These are phyloP conservation scores for Sarcophaga rosellei DNA, from an alignment of 2,888 invertebrate species.

Conservation along the genomic window DNA sequence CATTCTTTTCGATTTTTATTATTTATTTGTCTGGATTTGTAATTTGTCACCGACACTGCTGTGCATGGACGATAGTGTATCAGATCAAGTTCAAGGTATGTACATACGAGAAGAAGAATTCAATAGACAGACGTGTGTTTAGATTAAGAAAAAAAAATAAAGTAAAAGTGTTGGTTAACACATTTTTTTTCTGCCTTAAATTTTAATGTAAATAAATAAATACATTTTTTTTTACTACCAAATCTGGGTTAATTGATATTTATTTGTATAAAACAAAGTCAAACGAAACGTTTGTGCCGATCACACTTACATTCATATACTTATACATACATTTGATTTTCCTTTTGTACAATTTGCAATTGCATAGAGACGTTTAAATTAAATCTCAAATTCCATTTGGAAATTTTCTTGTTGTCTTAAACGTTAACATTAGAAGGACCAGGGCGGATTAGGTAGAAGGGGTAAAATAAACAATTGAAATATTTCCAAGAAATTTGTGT, in stretches of 20 bases:
- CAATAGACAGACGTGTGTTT: background rate
- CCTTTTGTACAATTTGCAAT: too few relatives aligned
- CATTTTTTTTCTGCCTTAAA: background rate
- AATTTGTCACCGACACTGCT: background rate
- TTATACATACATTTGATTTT: too few relatives aligned
- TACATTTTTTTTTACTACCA: background rate
- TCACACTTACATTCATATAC: too few relatives aligned
- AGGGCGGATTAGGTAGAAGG: too few relatives aligned
- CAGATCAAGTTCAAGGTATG: conserved; percentile 42
- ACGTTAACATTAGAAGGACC: too few relatives aligned
- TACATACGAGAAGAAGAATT: too few relatives aligned
- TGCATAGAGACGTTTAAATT: too few relatives aligned
- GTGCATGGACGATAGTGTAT: conserved; percentile 9
- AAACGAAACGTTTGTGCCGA: background rate
- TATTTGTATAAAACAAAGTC: background rate
- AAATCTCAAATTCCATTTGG: too few relatives aligned
- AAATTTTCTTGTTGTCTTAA: too few relatives aligned
- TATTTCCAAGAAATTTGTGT: too few relatives aligned
- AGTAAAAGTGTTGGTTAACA: background rate
- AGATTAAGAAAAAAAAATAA: background rate
- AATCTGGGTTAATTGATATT: background rate
- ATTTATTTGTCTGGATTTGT: conserved; percentile 10
- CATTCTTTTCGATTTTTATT: conserved; percentile 11
- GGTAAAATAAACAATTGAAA: too few relatives aligned
- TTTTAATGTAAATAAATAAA: background rate